These are phyloP conservation scores for Corydoras maculifer DNA, from an alignment of 2,113 vertebrate species.

Conservation along the genomic window DNA sequence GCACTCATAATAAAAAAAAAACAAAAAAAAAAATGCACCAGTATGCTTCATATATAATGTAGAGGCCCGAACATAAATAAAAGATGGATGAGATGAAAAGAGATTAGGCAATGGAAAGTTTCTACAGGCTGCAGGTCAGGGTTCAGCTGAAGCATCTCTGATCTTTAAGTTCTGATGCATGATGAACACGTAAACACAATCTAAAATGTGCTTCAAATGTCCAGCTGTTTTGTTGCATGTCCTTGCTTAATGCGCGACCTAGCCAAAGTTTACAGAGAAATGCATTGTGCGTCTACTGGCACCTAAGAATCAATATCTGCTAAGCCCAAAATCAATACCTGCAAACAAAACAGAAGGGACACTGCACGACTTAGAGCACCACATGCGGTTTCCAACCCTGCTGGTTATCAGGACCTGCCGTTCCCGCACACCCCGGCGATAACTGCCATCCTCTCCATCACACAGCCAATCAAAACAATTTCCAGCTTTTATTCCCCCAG, in stretches of 20 bases:
- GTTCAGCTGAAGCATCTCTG: too few species aligned
- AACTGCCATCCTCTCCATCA: slow-evolving; percentile 2
- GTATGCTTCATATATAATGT: neutral
- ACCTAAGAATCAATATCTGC: slow-evolving; percentile 7
- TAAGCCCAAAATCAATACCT: slow-evolving; percentile 18
- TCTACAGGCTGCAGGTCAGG: too few species aligned
- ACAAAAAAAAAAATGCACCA: neutral
- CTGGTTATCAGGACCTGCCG: slow-evolving; percentile 27
- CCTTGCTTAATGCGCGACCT: slow-evolving; percentile 1
- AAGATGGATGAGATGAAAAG: too few species aligned
- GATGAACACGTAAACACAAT: neutral
- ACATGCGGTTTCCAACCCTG: slow-evolving; percentile 5
- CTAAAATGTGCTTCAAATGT: neutral
- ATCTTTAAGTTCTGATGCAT: too few species aligned
- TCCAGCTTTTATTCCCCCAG: neutral
- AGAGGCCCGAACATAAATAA: neutral
- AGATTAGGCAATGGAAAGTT: too few species aligned
- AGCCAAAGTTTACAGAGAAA: slow-evolving; percentile 7
- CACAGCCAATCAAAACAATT: slow-evolving; percentile 3
- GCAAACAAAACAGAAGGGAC: slow-evolving; percentile 4
- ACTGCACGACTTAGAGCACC: slow-evolving; percentile 6
- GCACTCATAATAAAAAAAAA: neutral
- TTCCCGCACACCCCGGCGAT: slow-evolving; percentile 34
- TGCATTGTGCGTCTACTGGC: slow-evolving; percentile 9
- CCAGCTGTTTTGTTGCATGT: neutral